Percentiles rank a stretch among this genome's conserved stretches.
Evolutionary conservation across 2,888 invertebrate genomes (phyloP).

Genomic region (Ectemnius continuus): DNA sequence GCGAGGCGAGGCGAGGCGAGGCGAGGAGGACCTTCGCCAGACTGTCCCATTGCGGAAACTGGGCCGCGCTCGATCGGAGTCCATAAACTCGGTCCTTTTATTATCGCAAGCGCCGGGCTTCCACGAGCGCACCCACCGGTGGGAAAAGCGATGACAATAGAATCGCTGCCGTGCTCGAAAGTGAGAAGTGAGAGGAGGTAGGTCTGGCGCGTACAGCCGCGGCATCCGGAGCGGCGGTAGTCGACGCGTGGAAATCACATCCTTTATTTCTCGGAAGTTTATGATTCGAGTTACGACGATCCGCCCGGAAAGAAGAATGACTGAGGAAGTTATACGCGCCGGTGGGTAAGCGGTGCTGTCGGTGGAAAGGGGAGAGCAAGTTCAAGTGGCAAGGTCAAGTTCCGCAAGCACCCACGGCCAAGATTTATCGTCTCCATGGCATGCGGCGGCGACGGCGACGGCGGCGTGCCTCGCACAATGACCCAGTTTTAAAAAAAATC

Average conservation of each 20-base stretch:
- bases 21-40: no score
- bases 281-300: slow-evolving; percentile 51
- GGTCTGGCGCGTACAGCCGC: neutral
- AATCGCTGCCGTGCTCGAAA: neutral
- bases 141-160: neutral
- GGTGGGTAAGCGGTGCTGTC: slow-evolving; percentile 20
- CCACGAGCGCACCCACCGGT: no score
- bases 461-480: slow-evolving; percentile 45
- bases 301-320: slow-evolving; percentile 45
- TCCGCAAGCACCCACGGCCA: slow-evolving; percentile 31
- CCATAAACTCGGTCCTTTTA: no score
- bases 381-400: slow-evolving; percentile 62
- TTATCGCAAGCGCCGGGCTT: neutral
- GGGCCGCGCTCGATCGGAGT: no score
- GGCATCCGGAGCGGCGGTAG: slow-evolving; percentile 19
- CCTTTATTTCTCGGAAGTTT: slow-evolving; percentile 51
- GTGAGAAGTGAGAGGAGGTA: neutral
- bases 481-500: slow-evolving; percentile 53
- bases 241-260: slow-evolving; percentile 28
- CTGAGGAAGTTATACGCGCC: slow-evolving; percentile 46
- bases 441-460: no score
- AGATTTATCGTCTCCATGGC: slow-evolving; percentile 52
- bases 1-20: no score
- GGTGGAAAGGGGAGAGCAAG: slow-evolving; percentile 37
- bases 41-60: no score